These are phyloP conservation scores for Euphonia xanthogaster DNA, from an alignment of 2,797 vertebrate species.

Conservation along the genomic window DNA sequence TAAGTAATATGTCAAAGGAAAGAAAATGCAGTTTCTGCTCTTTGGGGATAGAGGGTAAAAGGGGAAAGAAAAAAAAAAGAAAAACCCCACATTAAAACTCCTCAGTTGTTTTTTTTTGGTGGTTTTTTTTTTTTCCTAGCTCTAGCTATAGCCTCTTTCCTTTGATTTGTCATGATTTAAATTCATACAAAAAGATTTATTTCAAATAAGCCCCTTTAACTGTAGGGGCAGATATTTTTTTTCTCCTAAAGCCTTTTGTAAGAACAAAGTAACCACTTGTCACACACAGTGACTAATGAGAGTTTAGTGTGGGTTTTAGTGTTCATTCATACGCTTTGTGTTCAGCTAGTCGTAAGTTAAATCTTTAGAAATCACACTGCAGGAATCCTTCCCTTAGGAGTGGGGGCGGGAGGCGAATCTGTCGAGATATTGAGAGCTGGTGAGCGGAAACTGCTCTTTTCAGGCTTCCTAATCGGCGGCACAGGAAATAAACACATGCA, in stretches of 20 bases:
- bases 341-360: slow-evolving; percentile 66
- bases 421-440: slow-evolving; percentile 40
- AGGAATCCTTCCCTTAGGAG: slow-evolving; percentile 62
- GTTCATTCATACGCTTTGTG: slow-evolving; percentile 69
- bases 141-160: slow-evolving; percentile 36
- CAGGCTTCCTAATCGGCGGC: slow-evolving; percentile 47
- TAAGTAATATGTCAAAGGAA: slow-evolving; percentile 40
- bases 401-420: slow-evolving; percentile 48
- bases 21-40: slow-evolving; percentile 38
- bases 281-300: slow-evolving; percentile 68
- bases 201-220: slow-evolving; percentile 66
- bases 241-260: slow-evolving; percentile 59
- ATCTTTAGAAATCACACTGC: slow-evolving; percentile 71
- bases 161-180: slow-evolving; percentile 68
- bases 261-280: slow-evolving; percentile 78
- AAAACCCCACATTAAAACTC: neutral
- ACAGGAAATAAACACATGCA: slow-evolving; percentile 69
- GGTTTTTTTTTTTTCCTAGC: neutral
- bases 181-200: slow-evolving; percentile 67
- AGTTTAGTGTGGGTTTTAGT: slow-evolving; percentile 72
- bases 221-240: slow-evolving; percentile 55
- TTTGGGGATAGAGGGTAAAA: slow-evolving; percentile 12
- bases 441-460: slow-evolving; percentile 68
- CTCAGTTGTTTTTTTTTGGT: neutral
- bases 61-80: neutral